These are phyloP conservation scores for Gambusia affinis DNA, from an alignment of 2,113 vertebrate species.

Conservation along the genomic window DNA sequence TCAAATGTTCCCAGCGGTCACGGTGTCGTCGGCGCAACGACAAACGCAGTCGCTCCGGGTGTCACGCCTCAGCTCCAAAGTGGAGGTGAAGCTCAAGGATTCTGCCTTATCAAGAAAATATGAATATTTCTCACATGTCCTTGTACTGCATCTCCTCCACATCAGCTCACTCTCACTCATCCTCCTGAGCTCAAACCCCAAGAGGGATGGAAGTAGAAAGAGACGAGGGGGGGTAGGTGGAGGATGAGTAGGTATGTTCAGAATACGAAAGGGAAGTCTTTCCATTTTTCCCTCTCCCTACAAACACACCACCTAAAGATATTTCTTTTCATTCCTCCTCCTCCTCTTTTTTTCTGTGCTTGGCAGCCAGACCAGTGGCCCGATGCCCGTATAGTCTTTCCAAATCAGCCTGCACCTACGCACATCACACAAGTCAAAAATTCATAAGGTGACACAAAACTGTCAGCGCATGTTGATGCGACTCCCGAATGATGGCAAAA, in stretches of 20 bases:
- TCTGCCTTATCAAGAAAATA: conserved; percentile 47
- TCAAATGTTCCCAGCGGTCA: conserved; percentile 25
- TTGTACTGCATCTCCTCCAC: conserved; percentile 40
- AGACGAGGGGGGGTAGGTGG: conserved; percentile 15
- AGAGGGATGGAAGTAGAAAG: conserved; percentile 47
- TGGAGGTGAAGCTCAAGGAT: conserved; percentile 53
- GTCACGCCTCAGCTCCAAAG: conserved; percentile 50
- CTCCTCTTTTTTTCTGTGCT: conserved; percentile 19
- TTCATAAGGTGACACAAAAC: conserved; percentile 75
- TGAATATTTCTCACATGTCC: conserved; percentile 29
- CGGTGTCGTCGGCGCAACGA: conserved; percentile 28
- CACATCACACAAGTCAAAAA: conserved; percentile 68
- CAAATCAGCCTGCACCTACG: conserved; percentile 70
- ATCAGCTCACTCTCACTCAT: conserved; percentile 14
- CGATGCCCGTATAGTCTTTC: conserved; percentile 53
- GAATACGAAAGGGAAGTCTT: conserved; percentile 28
- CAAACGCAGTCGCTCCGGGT: conserved; percentile 43
- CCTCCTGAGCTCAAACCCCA: conserved; percentile 45
- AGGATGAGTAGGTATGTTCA: conserved; percentile 20
- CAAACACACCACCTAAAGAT: conserved; percentile 24
- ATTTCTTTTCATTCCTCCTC: conserved; percentile 5
- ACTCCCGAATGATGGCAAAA: conserved; percentile 52
- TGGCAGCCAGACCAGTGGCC: conserved; percentile 61
- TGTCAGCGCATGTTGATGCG: conserved; percentile 65
- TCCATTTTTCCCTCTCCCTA: conserved; percentile 6